These are phyloP conservation scores for Scrobipalpa atriplicella DNA, from an alignment of 2,888 invertebrate species.

Conservation along the genomic window DNA sequence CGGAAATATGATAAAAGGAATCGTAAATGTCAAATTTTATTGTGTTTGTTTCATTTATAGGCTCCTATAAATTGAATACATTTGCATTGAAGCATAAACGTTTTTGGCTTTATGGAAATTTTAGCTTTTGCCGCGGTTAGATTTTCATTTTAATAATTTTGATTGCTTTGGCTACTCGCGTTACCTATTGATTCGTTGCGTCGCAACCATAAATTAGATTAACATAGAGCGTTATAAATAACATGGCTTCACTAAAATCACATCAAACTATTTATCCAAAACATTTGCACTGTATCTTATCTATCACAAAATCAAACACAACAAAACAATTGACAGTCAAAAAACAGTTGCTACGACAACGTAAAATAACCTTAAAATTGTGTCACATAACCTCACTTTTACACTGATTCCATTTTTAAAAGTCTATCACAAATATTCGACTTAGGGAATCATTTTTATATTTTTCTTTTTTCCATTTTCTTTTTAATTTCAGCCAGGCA, in stretches of 20 bases:
- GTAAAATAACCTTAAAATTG: conserved; percentile 40
- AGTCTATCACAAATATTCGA: neutral
- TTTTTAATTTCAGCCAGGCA: conserved; percentile 45
- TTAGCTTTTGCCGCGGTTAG: neutral
- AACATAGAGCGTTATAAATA: conserved; percentile 34
- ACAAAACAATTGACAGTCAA: conserved; percentile 41
- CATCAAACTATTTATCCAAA: neutral
- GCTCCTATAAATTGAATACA: neutral
- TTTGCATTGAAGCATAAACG: conserved; percentile 9
- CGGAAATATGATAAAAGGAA: conserved; percentile 15
- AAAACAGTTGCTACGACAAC: conserved; percentile 52
- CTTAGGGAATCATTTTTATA: neutral
- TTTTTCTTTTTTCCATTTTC: conserved; percentile 18
- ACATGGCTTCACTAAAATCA: conserved; percentile 42
- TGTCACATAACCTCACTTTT: conserved; percentile 37
- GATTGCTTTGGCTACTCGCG: neutral
- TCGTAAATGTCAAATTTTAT: conserved; percentile 22
- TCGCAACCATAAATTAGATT: conserved; percentile 54
- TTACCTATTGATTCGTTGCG: conserved; percentile 21
- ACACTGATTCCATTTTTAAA: conserved; percentile 7
- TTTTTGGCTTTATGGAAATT: neutral
- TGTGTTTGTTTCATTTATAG: conserved; percentile 10
- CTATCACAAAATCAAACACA: conserved; percentile 45
- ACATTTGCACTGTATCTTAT: conserved; percentile 5
- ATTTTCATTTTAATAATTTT: neutral